phyloP scores from a whole-genome alignment of 92 coral and sea anemone species.

The Porites lobata region DNA sequence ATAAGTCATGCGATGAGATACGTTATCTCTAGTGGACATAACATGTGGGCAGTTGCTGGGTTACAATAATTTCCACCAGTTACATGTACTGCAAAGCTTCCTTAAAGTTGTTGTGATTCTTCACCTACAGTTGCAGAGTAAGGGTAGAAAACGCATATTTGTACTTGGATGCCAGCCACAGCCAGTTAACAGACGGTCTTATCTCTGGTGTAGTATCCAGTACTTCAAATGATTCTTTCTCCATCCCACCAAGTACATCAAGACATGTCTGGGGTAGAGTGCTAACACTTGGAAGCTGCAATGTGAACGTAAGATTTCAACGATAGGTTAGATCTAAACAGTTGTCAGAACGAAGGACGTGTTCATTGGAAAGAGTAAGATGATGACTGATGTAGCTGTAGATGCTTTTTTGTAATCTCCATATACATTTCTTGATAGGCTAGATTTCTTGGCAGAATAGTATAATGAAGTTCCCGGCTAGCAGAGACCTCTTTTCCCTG shows the following conservation, averaged over 20 bases:
- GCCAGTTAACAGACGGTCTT: constrained; percentile 25
- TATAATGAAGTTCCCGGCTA: no score
- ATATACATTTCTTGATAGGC: no score
- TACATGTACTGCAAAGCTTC: neutral
- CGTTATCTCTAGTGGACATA: no score
- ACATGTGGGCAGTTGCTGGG: no score
- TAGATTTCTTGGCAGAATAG: no score
- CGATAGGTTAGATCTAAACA: neutral
- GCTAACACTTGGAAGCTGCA: constrained; percentile 88
- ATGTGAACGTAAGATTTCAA: constrained; percentile 68
- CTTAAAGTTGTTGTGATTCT: neutral
- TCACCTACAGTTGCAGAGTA: constrained; percentile 51
- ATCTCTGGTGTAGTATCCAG: constrained; percentile 25
- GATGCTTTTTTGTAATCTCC: no score
- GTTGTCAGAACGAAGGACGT: neutral
- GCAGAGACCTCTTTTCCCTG: no score
- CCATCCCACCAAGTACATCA: constrained; percentile 78
- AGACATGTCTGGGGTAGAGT: constrained; percentile 97
- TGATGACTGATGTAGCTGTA: no score
- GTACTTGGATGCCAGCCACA: constrained; percentile 72
- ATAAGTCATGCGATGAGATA: no score
- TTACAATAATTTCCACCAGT: no score
- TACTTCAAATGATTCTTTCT: constrained; percentile 78
- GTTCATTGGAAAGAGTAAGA: no score
- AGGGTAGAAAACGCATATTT: constrained; percentile 87